Base-by-base conservation (phyloP, 2,888 invertebrate species). In the Zelleria hepariella region DNA sequence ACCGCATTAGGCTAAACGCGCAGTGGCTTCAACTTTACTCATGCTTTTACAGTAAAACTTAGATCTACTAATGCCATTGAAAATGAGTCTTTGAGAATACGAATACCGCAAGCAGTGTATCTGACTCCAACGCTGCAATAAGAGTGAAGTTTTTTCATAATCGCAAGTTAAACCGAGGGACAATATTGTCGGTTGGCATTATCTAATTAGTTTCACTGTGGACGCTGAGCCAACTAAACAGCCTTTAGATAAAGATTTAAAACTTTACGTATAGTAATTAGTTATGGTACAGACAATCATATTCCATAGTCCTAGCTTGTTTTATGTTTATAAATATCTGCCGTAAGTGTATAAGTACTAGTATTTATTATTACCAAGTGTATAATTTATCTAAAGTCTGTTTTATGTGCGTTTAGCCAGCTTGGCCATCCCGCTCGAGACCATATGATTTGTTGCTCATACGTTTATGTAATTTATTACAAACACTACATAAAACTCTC, bases 351-450 rank as follows among this genome's bases (percentile, higher is more conserved):
- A n/a, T n/a, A n/a, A n/a, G n/a, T n/a, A n/a, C 32, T 42, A 15
- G 32, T 42, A 42, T 15, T 42, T 42, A 42, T 42, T 42, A 42
- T 42, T 42, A 15, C 10, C 32, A 42, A 4, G 32, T 42, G 15
- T 15, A 49, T 49, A 49, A 49, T 20, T 49, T 58, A 64, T 79
- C 74, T 78, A 75, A 72, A 70, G 77, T 78, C 78, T 82, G 81
- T 73, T 66, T 61, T 57, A 54, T 71, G 69, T 71, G 67, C 77
- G 78, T 79, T 79, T 80, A 78, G 78, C 75, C 77, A 74, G 78
- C 77, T 80, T 82, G 86, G 86, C 86, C 84, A 82, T 80, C 71
- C 82, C 84, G 73, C 78, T 62, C 63, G 61, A 61, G 62, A 62
- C 64, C 63, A 24, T 54, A 54, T 54, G n/a, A n/a, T 26, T n/a